Percentiles rank a stretch among this genome's conserved stretches.
Evolutionary conservation across 92 coral and sea anemone species (phyloP).

Genomic region (Porites divaricata): DNA sequence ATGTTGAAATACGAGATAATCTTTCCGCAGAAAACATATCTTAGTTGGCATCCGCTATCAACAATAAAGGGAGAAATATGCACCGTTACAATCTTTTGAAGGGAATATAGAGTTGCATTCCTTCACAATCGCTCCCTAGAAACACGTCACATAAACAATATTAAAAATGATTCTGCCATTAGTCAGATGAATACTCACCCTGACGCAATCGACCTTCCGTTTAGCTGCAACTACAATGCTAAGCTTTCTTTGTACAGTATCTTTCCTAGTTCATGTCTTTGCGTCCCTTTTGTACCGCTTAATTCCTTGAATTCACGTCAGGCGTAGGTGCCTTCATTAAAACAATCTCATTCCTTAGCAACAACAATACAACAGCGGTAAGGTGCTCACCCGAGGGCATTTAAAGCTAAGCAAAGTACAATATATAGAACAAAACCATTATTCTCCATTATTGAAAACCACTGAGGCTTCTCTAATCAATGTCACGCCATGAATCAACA

Average conservation of each 20-base stretch:
- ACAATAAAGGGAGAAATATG: not conserved
- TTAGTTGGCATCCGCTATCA: not conserved
- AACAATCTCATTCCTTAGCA: slow-evolving; percentile 14
- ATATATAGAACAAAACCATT: not conserved
- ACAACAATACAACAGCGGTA: not conserved
- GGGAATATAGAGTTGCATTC: not conserved
- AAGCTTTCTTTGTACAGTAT: not conserved
- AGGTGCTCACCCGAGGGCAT: not conserved
- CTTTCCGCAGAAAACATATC: not conserved
- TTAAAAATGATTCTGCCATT: not conserved
- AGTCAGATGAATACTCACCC: slow-evolving; percentile 3
- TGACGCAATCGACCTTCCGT: not conserved
- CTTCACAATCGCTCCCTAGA: not conserved
- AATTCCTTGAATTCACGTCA: slow-evolving; percentile 1
- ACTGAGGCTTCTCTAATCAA: slow-evolving; percentile 3
- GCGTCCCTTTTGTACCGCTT: not conserved
- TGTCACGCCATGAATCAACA: not conserved
- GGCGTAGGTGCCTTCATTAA: not conserved
- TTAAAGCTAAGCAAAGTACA: not conserved
- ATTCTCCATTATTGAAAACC: not conserved
- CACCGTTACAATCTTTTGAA: not conserved
- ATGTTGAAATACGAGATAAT: too few species aligned
- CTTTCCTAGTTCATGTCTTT: not conserved
- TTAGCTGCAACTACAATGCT: not conserved
- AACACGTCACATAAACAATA: not conserved